phyloP scores from a whole-genome alignment of 2,113 vertebrate genomes.

The Gopherus flavomarginatus region DNA sequence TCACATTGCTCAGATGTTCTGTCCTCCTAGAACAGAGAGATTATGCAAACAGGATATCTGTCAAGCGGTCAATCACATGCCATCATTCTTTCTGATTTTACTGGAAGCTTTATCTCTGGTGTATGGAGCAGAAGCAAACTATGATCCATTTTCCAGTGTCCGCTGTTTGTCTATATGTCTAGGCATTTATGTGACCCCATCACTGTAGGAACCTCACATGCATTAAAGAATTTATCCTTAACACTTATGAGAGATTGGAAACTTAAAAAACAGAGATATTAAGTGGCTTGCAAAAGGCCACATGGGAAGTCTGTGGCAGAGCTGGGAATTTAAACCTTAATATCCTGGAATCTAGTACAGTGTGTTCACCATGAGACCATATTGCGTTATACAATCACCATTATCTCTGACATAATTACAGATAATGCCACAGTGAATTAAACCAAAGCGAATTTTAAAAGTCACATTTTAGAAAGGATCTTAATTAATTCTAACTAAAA shows the following conservation, averaged over 20 bases:
- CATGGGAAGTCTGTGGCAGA: not conserved
- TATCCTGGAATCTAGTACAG: not conserved
- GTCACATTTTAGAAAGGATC: not conserved
- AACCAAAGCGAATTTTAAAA: not conserved
- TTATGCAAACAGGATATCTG: not conserved
- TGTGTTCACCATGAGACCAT: not conserved
- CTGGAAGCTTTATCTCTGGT: not conserved
- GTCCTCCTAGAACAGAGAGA: not conserved
- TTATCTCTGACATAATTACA: not conserved
- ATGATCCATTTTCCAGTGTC: not conserved
- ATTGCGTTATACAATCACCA: not conserved
- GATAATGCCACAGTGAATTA: not conserved
- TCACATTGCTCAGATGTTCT: not conserved
- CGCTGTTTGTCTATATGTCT: not conserved
- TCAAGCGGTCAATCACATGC: fast-evolving
- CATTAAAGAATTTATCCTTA: not conserved
- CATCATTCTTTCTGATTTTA: not conserved
- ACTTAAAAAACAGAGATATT: not conserved
- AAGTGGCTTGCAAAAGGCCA: not conserved
- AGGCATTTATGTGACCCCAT: not conserved
- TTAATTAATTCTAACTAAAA: not conserved
- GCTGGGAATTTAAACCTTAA: not conserved
- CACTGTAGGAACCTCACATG: not conserved
- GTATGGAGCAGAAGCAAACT: not conserved
- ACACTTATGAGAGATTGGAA: not conserved